Evolutionary conservation across 1,140 invertebrate species (phyloP), one percentile per base, ranked within the genome.

Genomic region (Drosophila sturtevanti): DNA sequence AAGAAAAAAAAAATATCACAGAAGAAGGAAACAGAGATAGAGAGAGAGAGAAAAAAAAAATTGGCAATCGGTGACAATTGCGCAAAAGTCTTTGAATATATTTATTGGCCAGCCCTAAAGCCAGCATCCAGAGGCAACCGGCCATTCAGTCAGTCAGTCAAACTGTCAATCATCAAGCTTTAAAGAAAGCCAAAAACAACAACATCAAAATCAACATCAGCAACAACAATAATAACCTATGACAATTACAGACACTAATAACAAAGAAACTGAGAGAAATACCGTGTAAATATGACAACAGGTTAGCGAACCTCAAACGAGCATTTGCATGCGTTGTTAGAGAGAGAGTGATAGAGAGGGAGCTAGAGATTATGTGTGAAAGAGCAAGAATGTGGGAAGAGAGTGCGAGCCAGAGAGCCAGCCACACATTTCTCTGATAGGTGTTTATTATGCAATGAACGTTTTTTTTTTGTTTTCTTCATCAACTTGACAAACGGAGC

Each of bases 361-460:
- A 75, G 18, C 1, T 4, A 24, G 24, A 24, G 1, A 24, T 24
- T 24, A 31, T 31, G 5, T 31, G 27, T 31, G 27, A 31, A 6
- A 22, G 16, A 37, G 10, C 52, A 31, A 71, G 51, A 44, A 16
- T 24, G 4, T 1, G 24, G 27, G 6, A 61, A 51, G 34, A 9
- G 62, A 37, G 21, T 59, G 31, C 16, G 9, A 59, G 11, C 11
- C 18, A 54, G 11, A 37, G n/a, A n/a, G n/a, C n/a, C n/a, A n/a
- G 34, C 18, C 16, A 48, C 41, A 48, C 18, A 48, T 21, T 18
- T 48, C 41, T 48, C 77, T 48, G 60, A 64, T 79, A 79, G 84
- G 86, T 87, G 84, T 74, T 87, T 87, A 87, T 87, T 87, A 87
- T 89, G 84, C 84, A 87, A 87, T 76, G 67, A 79, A 38, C 84